Percentiles rank a stretch among this genome's conserved stretches.
Evolutionary conservation across 2,797 vertebrate genomes (phyloP).

Genomic region (Tachyglossus aculeatus): DNA sequence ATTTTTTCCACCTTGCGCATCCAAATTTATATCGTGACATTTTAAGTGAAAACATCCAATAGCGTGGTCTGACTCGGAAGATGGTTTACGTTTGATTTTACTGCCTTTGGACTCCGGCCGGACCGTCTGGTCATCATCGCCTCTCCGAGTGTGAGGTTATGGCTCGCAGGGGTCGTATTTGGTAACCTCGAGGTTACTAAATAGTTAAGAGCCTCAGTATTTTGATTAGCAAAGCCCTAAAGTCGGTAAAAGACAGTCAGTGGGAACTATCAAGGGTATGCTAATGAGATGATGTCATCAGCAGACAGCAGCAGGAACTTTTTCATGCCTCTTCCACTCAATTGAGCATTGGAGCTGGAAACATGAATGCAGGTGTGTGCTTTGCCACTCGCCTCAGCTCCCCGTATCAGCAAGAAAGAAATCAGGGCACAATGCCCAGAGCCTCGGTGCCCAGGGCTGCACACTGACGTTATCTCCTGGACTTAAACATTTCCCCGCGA

Average conservation of each 20-base stretch:
- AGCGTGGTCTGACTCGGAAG: neutral
- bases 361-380: constrained; percentile 61
- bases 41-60: neutral
- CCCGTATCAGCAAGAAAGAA: neutral
- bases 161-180: neutral
- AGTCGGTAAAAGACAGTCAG: constrained; percentile 63
- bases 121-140: neutral
- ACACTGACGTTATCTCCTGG: neutral
- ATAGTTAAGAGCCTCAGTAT: constrained; percentile 63
- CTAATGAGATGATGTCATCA: constrained; percentile 76
- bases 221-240: constrained; percentile 71
- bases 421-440: neutral
- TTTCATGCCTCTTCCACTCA: constrained; percentile 58
- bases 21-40: neutral
- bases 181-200: constrained; percentile 44
- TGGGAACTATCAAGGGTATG: constrained; percentile 68
- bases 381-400: too few species aligned
- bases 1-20: too few species aligned
- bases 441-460: neutral
- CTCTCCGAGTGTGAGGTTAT: too few species aligned
- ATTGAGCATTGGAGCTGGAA: constrained; percentile 31
- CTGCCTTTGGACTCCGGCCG: neutral
- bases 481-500: constrained; percentile 13
- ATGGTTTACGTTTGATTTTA: neutral
- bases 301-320: constrained; percentile 46